Base-by-base conservation (phyloP, 2,797 vertebrate species). In the Myripristis jacobus region DNA sequence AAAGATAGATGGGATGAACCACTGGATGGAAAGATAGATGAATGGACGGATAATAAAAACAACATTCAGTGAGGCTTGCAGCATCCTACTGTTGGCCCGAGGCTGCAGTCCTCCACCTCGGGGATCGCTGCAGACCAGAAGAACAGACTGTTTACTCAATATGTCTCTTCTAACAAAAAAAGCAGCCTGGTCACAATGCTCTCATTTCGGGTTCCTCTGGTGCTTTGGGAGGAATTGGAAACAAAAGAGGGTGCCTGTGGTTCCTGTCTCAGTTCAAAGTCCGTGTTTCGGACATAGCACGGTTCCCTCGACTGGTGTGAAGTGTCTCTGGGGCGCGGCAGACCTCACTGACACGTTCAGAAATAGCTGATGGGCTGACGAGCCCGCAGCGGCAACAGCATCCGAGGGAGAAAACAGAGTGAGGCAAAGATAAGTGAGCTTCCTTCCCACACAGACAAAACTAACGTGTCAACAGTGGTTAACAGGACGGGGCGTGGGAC, bases 371-470 rank as follows among this genome's bases (percentile, higher is more conserved):
- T 6, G 31, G 34, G 68, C 2, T 70, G 66, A 73, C 62, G 53
- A 55, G 50, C 21, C 36, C 15, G 27, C 34, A 67, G 79, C 58
- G 66, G 8, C 29, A 31, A 82, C 55, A 22, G 66, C 3, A 11
- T 52, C 51, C 47, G 16, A 50, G 13, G 48, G 22, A 62, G 43
- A 59, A 56, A 48, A 69, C 65, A 84, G 73, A 81, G 62, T 18
- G 55, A 75, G 70, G 77, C 50, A 57, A 57, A 83, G 83, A 89
- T 80, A 88, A 81, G 77, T 84, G 54, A 18, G 43, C 74, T 87
- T 88, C 85, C 85, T 88, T 83, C 83, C 71, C 80, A 79, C 75
- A 74, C 56, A 80, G 57, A 84, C 75, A 73, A 77, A 82, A 73
- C 65, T 34, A 73, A 81, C 68, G 74, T 75, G 75, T 68, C 38